A percentile compares a stretch with the other conserved stretches of the same genome.
phyloP scores from a whole-genome alignment of 2,888 invertebrate genomes.

The Mechanitis messenoides region DNA sequence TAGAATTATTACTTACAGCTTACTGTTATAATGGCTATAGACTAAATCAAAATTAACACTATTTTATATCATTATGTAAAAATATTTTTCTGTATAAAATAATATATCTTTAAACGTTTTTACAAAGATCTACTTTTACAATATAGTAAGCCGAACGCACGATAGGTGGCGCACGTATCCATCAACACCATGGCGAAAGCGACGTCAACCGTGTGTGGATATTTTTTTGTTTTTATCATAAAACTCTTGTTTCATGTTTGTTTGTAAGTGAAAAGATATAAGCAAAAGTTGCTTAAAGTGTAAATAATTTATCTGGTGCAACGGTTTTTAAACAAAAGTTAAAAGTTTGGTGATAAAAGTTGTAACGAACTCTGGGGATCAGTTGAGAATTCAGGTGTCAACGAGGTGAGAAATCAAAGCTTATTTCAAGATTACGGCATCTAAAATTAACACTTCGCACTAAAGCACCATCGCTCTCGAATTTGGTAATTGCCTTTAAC shows the following conservation, averaged over 20 bases:
- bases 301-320: constrained; percentile 46
- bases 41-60: too few species aligned
- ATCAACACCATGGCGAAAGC: constrained; percentile 68
- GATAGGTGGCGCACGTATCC: constrained; percentile 52
- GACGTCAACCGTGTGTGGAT: constrained; percentile 67
- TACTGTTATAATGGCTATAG: too few species aligned
- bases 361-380: constrained; percentile 72
- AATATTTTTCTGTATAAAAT: too few species aligned
- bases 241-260: constrained; percentile 62
- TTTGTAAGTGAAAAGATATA: constrained; percentile 61
- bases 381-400: constrained; percentile 74
- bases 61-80: too few species aligned
- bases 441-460: constrained; percentile 52
- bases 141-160: constrained; percentile 12
- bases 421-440: constrained; percentile 58
- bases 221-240: constrained; percentile 68
- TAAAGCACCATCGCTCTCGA: constrained; percentile 35
- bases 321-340: constrained; percentile 55
- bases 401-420: constrained; percentile 74
- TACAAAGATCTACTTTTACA: constrained; percentile 9
- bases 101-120: not conserved
- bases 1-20: too few species aligned
- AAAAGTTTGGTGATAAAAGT: constrained; percentile 68
- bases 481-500: constrained; percentile 34
- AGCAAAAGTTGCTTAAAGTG: constrained; percentile 53